Evolutionary conservation across 1,140 invertebrate species (phyloP), one percentile per base, ranked within the genome.

Genomic region (Anastatus disparis): DNA sequence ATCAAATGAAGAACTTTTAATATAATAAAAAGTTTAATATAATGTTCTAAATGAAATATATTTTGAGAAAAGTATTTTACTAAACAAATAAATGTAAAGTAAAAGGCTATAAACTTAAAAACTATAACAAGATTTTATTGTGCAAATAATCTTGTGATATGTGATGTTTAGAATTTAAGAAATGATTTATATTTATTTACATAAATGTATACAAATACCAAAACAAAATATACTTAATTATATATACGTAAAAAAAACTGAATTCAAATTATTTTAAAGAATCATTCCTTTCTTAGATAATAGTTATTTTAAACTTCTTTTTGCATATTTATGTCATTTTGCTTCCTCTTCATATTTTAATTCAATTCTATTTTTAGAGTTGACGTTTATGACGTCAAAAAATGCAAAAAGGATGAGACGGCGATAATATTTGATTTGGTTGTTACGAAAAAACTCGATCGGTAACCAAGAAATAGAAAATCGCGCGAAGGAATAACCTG

Each of bases 1-100:
- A 67, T 6, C 26, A 7, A 73, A 75, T 62, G 74, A 80, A 72
- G 55, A 75, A 26, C 73, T 72, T 48, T 67, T 84, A 24, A 80
- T 84, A 76, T 82, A 72, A 79, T 7, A 50, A 20, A 4, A n/a
- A n/a, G n/a, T 52, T 44, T 48, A 27, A 61, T 66, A 69, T 22
- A 46, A 7, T 13, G 20, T 38, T 61, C 4, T 61, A 4, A 59
- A 59, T 42, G 13, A 42, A 13, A 13, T 52, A 42, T 61, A 61
- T 61, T 44, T 61, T 42, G 29, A 12, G 3, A 27, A 55, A 29
- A 55, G 22, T 55, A 35, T 55, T 31, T 35, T 29, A 31, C n/a
- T 26, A 44, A 44, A 44, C 42, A 8, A n/a, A n/a, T n/a, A n/a
- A n/a, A n/a, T n/a, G n/a, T n/a, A n/a, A n/a, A n/a, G n/a, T n/a